These are phyloP conservation scores for Pongo pygmaeus DNA, from an alignment of 2,113 vertebrate species.

Conservation along the genomic window DNA sequence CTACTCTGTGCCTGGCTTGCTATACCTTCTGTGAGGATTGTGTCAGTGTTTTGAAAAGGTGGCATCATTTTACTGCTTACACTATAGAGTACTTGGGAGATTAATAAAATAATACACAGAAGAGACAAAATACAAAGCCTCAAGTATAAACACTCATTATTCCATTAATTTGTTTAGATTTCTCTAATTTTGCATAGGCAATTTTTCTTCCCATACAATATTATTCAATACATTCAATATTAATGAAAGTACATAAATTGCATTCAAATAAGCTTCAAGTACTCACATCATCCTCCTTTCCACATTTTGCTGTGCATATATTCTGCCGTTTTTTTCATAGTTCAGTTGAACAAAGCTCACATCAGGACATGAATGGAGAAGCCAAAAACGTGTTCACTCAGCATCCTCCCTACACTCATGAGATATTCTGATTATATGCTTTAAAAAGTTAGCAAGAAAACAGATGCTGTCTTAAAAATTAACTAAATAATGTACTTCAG, in stretches of 20 bases:
- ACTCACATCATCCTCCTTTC: not conserved
- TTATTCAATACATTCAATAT: constrained; percentile 50
- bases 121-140: not conserved
- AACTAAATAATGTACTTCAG: not conserved
- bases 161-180: constrained; percentile 51
- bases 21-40: not conserved
- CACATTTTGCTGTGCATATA: constrained; percentile 6
- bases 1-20: not conserved
- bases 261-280: constrained; percentile 16
- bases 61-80: not conserved
- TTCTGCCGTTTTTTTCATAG: not conserved
- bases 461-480: constrained; percentile 55
- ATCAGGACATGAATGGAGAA: not conserved
- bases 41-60: not conserved
- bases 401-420: not conserved
- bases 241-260: not conserved
- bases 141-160: constrained; percentile 54
- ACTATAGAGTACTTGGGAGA: not conserved
- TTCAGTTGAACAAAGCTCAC: constrained; percentile 41
- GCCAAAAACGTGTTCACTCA: not conserved
- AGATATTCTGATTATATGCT: constrained; percentile 46
- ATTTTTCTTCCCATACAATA: constrained; percentile 52
- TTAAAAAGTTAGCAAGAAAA: constrained; percentile 60
- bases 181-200: constrained; percentile 34
- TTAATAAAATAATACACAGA: not conserved